Base-by-base conservation (phyloP, 2,113 vertebrate genomes). In the Pollimyrus isidori region DNA sequence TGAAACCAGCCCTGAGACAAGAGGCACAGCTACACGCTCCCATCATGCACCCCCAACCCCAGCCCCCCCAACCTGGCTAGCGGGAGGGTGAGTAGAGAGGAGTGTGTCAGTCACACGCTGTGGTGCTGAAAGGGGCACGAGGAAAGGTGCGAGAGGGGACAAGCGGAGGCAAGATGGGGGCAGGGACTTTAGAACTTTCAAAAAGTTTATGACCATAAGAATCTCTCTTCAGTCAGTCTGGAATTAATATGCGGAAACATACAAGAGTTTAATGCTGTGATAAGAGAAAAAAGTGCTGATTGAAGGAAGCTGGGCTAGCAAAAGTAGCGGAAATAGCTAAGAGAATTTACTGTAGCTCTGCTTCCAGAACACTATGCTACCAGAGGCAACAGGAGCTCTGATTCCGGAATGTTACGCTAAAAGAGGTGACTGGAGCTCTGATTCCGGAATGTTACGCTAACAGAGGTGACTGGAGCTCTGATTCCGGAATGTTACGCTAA, bases 111-210 rank as follows among this genome's bases (percentile, higher is more conserved):
- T 23, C 45, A 48, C 82, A 84, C 23, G 82, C 45, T 84, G 82
- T 42, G 39, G 4, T 0, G 17, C 80, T 46, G 80, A 23, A 82
- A 82, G 89, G 65, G 88, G 50, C 86, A 80, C 65, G 86, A 88
- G 89, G 90, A 92, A 86, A 92, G 91, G 91, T 62, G 90, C 11
- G 30, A 11, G 10, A 23, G 26, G 48, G 26, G 10, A 13, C 15
- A 39, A 6, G n/a, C 21, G 85, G 26, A 19, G 17, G 50, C 15
- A 2, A 21, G 49, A 52, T 6, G 23, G 49, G 3, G 23, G 21
- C 45, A 15, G n/a, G 21, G 49, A 19, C 13, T 86, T 85, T 86
- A 13, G 13, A 87, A 50, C 48, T 53, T 30, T 87, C 17, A 30
- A 11, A 69, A 69, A 19, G 50, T 87, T 87, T 21, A 53, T 19